Conservation (phyloP, 2,797 vertebrate genomes). For the Acanthornis magna region DNA sequence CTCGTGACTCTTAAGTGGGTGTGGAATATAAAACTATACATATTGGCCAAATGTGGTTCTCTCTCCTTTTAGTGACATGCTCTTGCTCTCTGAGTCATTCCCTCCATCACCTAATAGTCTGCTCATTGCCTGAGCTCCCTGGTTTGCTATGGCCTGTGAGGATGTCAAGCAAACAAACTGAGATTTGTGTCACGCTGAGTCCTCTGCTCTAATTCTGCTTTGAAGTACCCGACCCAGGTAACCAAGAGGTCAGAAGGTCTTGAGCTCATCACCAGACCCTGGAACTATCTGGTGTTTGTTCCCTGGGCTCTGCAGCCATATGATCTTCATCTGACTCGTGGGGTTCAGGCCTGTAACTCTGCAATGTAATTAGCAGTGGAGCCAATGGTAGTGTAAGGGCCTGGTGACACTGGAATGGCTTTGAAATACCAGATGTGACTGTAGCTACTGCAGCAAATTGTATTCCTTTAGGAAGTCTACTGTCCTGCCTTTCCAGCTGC, state of each 20-base stretch:
- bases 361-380: not conserved
- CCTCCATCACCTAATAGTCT: slow-evolving; percentile 29
- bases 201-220: not conserved
- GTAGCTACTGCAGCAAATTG: slow-evolving; percentile 12
- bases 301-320: not conserved
- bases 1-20: slow-evolving; percentile 13
- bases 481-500: slow-evolving; percentile 21
- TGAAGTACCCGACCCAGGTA: slow-evolving; percentile 41
- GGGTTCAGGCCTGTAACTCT: not conserved
- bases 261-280: slow-evolving; percentile 25
- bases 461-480: slow-evolving; percentile 18
- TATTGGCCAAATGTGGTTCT: slow-evolving; percentile 21
- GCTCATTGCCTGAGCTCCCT: not conserved
- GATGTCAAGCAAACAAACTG: slow-evolving; percentile 24
- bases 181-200: slow-evolving; percentile 16
- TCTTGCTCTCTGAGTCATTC: slow-evolving; percentile 39
- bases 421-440: slow-evolving; percentile 23
- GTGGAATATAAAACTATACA: not conserved
- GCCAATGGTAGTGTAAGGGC: not conserved
- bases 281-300: not conserved
- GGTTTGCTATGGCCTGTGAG: not conserved
- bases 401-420: not conserved
- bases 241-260: slow-evolving; percentile 38
- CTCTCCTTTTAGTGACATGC: not conserved
- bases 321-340: slow-evolving; percentile 12